Percentiles rank a stretch among this genome's conserved stretches.
These are phyloP conservation scores for Synanthedon myopaeformis DNA, from an alignment of 2,888 invertebrate genomes.

Conservation along the genomic window DNA sequence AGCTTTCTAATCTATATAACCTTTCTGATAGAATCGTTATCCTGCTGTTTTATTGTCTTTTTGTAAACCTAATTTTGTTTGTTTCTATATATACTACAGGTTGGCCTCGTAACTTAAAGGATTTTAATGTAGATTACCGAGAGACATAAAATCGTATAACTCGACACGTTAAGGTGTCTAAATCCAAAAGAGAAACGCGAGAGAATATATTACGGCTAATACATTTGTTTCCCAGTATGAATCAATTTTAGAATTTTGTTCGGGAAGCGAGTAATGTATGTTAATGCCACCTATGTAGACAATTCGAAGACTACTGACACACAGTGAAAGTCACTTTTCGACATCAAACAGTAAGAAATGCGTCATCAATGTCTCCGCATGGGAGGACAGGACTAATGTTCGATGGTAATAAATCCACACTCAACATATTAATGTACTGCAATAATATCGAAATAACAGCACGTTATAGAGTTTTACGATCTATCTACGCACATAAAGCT, in stretches of 20 bases:
- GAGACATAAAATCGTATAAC: conserved; percentile 26
- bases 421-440: neutral
- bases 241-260: neutral
- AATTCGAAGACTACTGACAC: neutral
- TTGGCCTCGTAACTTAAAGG: conserved; percentile 29
- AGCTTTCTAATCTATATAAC: too few relatives aligned
- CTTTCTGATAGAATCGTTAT: too few relatives aligned
- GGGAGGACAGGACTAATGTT: conserved; percentile 20
- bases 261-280: neutral
- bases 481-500: neutral
- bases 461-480: neutral
- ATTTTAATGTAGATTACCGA: conserved; percentile 38
- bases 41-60: too few relatives aligned
- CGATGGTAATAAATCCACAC: conserved; percentile 16
- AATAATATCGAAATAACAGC: neutral
- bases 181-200: too few relatives aligned
- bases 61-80: too few relatives aligned
- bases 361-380: conserved; percentile 30
- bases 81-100: conserved; percentile 2
- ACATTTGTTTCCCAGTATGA: neutral
- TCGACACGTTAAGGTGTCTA: neutral
- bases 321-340: conserved; percentile 11
- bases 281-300: neutral
- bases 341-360: conserved; percentile 23
- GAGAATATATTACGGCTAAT: neutral